These are phyloP conservation scores for Glaucidium brasilianum DNA, from an alignment of 2,113 vertebrate genomes.

Conservation along the genomic window DNA sequence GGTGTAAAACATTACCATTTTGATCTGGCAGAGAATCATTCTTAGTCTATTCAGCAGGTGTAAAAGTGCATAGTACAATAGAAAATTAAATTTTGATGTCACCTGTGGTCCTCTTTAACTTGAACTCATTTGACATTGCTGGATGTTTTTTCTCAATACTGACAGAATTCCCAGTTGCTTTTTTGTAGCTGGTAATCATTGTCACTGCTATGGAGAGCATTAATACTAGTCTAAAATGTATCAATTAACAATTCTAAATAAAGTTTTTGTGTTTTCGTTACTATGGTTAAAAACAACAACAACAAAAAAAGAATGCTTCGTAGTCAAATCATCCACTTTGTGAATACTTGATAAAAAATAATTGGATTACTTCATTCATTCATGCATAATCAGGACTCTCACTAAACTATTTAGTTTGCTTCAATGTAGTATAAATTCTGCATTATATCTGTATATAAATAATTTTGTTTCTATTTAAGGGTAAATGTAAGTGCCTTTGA, in stretches of 20 bases:
- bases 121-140: not conserved
- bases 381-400: not conserved
- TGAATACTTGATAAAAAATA: not conserved
- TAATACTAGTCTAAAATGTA: not conserved
- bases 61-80: not conserved
- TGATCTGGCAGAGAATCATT: not conserved
- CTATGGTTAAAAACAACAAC: not conserved
- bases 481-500: not conserved
- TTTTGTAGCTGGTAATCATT: not conserved
- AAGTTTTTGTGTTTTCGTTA: not conserved
- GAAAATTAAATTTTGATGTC: not conserved
- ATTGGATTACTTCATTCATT: not conserved
- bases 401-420: not conserved
- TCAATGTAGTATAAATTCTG: not conserved
- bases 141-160: not conserved
- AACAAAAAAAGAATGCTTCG: accelerated
- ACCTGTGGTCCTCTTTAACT: not conserved
- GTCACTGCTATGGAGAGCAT: not conserved
- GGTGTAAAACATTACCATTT: not conserved
- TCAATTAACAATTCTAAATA: not conserved
- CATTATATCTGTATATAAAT: not conserved
- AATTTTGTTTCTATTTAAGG: not conserved
- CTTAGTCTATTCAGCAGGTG: not conserved
- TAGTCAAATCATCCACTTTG: not conserved
- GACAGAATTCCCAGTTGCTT: not conserved